Evolutionary conservation across 2,797 vertebrate genomes (phyloP).

Genomic region (Amblyraja radiata): DNA sequence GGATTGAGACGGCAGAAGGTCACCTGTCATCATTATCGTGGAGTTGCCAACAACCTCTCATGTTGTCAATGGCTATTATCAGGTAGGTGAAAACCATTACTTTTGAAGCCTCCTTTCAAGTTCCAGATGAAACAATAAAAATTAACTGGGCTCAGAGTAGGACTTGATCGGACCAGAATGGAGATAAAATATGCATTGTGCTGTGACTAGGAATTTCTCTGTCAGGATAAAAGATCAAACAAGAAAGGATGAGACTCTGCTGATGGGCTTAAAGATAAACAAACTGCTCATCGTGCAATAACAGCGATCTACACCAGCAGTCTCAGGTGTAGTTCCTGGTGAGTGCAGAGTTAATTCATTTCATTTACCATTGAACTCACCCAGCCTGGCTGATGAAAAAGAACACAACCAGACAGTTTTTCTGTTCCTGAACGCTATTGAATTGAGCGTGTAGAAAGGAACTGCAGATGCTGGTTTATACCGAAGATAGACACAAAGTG

Average conservation of each 20-base stretch:
- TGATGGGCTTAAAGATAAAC: neutral
- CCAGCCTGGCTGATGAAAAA: neutral
- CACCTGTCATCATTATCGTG: constrained; percentile 2
- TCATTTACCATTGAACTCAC: neutral
- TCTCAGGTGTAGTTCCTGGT: neutral
- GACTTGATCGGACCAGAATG: neutral
- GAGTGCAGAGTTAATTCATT: neutral
- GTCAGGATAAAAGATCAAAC: constrained; percentile 18
- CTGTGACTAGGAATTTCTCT: neutral
- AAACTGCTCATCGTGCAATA: neutral
- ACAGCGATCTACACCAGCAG: neutral
- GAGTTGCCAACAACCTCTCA: constrained; percentile 8
- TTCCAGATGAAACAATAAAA: constrained; percentile 33
- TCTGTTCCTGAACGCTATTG: neutral
- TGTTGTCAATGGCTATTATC: constrained; percentile 18
- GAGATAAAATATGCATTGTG: constrained; percentile 6
- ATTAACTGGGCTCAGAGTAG: constrained; percentile 4
- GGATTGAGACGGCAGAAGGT: constrained; percentile 8
- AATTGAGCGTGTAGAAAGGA: neutral
- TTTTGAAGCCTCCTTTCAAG: constrained; percentile 28
- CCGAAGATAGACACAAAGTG: no score
- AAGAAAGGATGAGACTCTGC: neutral
- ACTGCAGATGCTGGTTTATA: no score
- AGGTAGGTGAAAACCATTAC: constrained; percentile 28
- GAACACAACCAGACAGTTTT: neutral